Evolutionary conservation across 1,140 invertebrate genomes (phyloP), one percentile per base, ranked within the genome.

Genomic region (Aphaenogaster rudis): DNA sequence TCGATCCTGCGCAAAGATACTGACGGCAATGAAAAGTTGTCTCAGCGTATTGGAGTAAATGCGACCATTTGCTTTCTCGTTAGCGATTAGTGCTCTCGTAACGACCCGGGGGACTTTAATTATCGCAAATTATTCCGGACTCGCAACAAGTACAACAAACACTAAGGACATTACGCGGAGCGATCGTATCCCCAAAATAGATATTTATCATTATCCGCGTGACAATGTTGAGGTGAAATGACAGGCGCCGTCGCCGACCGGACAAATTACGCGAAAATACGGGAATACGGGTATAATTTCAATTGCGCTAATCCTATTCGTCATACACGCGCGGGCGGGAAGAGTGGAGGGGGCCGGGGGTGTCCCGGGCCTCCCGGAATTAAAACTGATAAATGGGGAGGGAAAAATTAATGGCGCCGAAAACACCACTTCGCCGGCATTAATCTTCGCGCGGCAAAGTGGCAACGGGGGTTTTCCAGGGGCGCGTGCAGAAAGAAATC

Each of bases 371-470:
- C 74, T 21, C 39, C 64, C 63, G 88, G 79, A 89, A 74, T 76
- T 85, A 90, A 86, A 88, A 88, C 88, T 91, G 88, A 89, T 91
- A 91, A 89, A 91, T 74, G 90, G 69, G 77, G 54, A 63, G 64
- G 84, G 89, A 87, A 90, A 90, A 90, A 90, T 90, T 87, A 91
- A 91, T 88, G 90, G 87, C 78, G 90, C 84, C 84, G 87, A 91
- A 82, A 91, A 91, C 80, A 88, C 84, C 79, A 79, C 87, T 88
- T 85, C 82, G 66, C 61, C 76, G 80, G 69, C 89, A 90, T 90
- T 90, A 90, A 90, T 90, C 89, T 90, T 81, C 39, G 64, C 74
- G 88, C 89, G 89, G 89, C 89, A 90, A 90, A 90, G 89, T 90
- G 88, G 89, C 86, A 90, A 90, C 88, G 88, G 61, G 42, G 86